Base-by-base conservation (phyloP, 2,113 vertebrate species). In the Carettochelys insculpta region DNA sequence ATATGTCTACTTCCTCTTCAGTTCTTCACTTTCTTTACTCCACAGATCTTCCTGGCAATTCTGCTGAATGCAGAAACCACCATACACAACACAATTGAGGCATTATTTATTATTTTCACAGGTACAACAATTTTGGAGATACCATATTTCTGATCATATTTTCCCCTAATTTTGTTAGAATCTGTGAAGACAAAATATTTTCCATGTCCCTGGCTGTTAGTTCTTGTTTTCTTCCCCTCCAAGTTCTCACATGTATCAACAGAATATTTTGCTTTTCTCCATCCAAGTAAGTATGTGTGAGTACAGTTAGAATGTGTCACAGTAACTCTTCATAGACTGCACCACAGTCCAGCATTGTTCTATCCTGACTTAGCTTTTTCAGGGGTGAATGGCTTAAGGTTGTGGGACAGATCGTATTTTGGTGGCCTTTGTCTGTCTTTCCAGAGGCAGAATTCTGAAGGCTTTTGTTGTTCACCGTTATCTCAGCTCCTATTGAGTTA, bases 101-200 rank as follows among this genome's bases (percentile, higher is more conserved):
- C 34, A 89, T 11, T n/a, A 45, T 51, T 82, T 20, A 7, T n/a
- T 76, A 56, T 73, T 73, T 73, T 54, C 80, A 5, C n/a, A 54
- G 43, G 5, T 47, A 3, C 22, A 29, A 11, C 19, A 5, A 31
- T 14, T 78, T 45, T 0, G 1, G 50, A 2, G 22, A 52, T 68
- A 1, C 0, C 47, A 25, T 50, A 7, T 85, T 71, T 53, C 11
- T 82, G 43, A 43, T 87, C 38, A 82, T 58, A 0, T 0, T 19
- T 76, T 65, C 45, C 11, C 9, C 38, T 5, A 27, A 34, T 80
- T 73, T 34, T 61, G 58, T 65, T 38, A 43, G 17, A 82, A 82
- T 8, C 5, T 82, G 27, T 38, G 50, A 84, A 47, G 85, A 41
- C 41, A 78, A 78, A 93, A 84, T 51, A 77, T 88, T 41, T 56